Evolutionary conservation across 1,140 invertebrate genomes (phyloP).

Genomic region (Goniozus legneri): DNA sequence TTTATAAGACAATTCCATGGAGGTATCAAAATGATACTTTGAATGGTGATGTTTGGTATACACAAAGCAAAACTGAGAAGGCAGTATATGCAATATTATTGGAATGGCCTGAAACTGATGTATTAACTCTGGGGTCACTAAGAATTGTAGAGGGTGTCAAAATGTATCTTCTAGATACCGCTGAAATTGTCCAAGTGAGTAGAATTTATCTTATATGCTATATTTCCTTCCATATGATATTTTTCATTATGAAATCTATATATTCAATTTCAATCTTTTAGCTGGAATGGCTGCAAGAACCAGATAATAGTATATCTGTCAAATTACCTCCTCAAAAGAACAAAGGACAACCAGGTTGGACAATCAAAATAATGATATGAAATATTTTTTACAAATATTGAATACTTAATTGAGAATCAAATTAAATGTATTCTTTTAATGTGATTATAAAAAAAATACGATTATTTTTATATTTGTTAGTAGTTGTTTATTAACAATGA

Average conservation of each 20-base stretch:
- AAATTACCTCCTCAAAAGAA: constrained; percentile 30
- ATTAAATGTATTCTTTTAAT: too few relatives aligned
- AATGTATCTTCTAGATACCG: constrained; percentile 26
- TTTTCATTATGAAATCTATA: neutral
- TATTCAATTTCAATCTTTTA: constrained; percentile 33
- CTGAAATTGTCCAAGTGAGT: constrained; percentile 18
- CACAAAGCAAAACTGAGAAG: constrained; percentile 48
- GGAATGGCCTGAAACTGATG: constrained; percentile 62
- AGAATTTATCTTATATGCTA: constrained; percentile 2
- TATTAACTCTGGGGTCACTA: constrained; percentile 50
- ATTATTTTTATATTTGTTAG: too few relatives aligned
- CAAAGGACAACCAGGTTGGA: constrained; percentile 44
- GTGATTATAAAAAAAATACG: too few relatives aligned
- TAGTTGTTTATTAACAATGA: too few relatives aligned
- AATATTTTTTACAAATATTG: too few relatives aligned
- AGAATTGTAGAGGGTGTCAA: constrained; percentile 7
- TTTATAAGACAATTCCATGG: constrained; percentile 81
- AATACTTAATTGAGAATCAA: too few relatives aligned
- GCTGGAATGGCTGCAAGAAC: too few relatives aligned
- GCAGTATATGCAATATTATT: constrained; percentile 65
- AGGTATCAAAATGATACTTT: constrained; percentile 77
- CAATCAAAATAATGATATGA: too few relatives aligned
- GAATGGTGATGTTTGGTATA: constrained; percentile 75
- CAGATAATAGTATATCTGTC: constrained; percentile 19
- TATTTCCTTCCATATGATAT: constrained; percentile 2